Base-by-base conservation (phyloP, 2,888 invertebrate species). In the Heliothis peltigera region DNA sequence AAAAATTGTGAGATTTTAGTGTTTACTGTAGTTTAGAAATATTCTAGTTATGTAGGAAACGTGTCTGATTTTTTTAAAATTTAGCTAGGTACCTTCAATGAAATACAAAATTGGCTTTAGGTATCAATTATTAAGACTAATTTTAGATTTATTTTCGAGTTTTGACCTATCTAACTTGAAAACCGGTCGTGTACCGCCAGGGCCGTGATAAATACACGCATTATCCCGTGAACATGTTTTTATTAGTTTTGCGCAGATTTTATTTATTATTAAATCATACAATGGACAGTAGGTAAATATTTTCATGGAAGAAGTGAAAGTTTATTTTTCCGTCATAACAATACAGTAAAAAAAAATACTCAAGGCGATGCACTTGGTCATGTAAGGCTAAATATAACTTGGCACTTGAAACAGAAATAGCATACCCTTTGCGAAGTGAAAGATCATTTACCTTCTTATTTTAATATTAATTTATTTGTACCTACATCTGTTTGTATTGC, bases 361-460 rank as follows among this genome's bases (percentile, higher is more conserved):
- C 62, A 68, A 69, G 71, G 58, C 71, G 55, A 59, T 77, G 71
- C 65, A 77, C 77, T 75, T 72, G 25, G 32, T 32, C 32, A 32
- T 32, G 61, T 62, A 63, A 65, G 65, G 60, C 67, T 72, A 75
- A 73, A 77, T 75, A 70, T 73, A 77, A 70, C 43, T 43, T 46
- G 19, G 52, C 44, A 69, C 64, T 73, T 52, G 61, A 48, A 59
- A 54, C 67, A 39, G 39, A 65, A 78, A 73, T 70, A 78, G 61
- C 73, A 73, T 64, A 62, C 56, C 49, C 63, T 60, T 28, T 59
- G 51, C 60, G 47, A 64, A 75, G 64, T 51, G 53, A 25, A 47
- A 54, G 19, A 57, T 21, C 52, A 59, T 53, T 46, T 28, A 32
- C 18, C 25, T 64, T 47, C 35, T 18, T 51, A 22, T 58, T 44